Evolutionary conservation across 1,140 invertebrate species (phyloP).

Genomic region (Nasonia vitripennis): DNA sequence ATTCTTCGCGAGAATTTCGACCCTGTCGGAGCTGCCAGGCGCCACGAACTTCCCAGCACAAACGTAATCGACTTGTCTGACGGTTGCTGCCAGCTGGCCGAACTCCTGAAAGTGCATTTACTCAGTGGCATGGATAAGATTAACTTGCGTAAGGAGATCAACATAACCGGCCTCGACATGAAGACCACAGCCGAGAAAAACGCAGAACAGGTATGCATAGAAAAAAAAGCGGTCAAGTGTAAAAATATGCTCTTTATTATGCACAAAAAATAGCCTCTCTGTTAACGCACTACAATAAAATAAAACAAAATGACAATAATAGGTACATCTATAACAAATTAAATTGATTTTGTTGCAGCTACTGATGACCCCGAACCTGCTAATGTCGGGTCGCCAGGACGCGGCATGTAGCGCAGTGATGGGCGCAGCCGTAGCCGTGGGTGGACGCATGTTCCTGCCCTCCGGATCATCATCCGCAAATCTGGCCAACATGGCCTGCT

Average conservation of each 20-base stretch:
- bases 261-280: conserved; percentile 25
- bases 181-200: conserved; percentile 70
- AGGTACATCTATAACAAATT: conserved; percentile 9
- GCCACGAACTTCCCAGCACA: conserved; percentile 68
- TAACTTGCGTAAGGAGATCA: conserved; percentile 63
- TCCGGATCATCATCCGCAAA: conserved; percentile 55
- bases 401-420: conserved; percentile 74
- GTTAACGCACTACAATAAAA: neutral
- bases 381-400: conserved; percentile 71
- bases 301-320: conserved; percentile 16
- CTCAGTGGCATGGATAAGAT: conserved; percentile 69
- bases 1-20: conserved; percentile 73
- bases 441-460: conserved; percentile 70
- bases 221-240: neutral
- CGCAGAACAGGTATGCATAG: conserved; percentile 66
- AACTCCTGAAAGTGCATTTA: conserved; percentile 74
- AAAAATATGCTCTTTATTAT: conserved; percentile 31
- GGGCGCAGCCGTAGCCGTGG: conserved; percentile 73
- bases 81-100: conserved; percentile 72
- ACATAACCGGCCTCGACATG: conserved; percentile 70
- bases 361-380: conserved; percentile 69
- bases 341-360: conserved; percentile 57
- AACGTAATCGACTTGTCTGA: conserved; percentile 74
- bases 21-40: conserved; percentile 62
- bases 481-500: conserved; percentile 68